Evolutionary conservation across 2,888 invertebrate genomes (phyloP).

Genomic region (Periphyllus acericola): DNA sequence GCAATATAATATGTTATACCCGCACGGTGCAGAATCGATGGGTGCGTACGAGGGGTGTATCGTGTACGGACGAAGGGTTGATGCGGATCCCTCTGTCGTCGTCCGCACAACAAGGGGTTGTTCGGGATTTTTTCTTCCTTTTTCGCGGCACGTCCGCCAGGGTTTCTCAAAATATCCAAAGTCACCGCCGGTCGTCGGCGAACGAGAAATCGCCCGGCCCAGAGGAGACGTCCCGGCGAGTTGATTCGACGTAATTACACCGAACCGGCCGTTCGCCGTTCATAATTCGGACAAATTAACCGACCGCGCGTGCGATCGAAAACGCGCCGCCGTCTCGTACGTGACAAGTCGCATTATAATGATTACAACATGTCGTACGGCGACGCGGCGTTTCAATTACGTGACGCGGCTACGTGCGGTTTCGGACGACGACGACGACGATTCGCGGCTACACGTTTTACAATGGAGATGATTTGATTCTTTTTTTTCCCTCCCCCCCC

Average conservation of each 20-base stretch:
- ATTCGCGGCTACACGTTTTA: not conserved
- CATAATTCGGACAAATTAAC: slow-evolving; percentile 3
- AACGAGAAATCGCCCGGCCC: not conserved
- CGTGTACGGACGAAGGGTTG: not conserved
- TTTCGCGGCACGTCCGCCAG: not conserved
- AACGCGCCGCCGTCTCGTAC: not conserved
- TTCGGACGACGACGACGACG: not conserved
- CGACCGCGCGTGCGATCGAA: not conserved
- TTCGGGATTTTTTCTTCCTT: too few species aligned
- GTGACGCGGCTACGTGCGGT: not conserved
- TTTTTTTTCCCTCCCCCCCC: too few species aligned
- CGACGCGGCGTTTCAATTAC: slow-evolving; percentile 1
- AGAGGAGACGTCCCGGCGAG: not conserved
- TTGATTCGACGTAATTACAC: not conserved
- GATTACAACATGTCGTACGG: too few species aligned
- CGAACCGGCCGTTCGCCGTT: too few species aligned
- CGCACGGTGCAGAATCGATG: too few species aligned
- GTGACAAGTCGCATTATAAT: not conserved
- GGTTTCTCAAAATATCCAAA: not conserved
- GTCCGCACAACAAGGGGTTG: not conserved
- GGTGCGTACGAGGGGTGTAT: not conserved
- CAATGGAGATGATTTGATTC: not conserved
- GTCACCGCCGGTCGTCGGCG: not conserved
- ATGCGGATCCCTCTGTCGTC: not conserved
- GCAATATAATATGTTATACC: too few species aligned